phyloP scores from a whole-genome alignment of 2,797 vertebrate species.

The Pangasius krempfi region DNA sequence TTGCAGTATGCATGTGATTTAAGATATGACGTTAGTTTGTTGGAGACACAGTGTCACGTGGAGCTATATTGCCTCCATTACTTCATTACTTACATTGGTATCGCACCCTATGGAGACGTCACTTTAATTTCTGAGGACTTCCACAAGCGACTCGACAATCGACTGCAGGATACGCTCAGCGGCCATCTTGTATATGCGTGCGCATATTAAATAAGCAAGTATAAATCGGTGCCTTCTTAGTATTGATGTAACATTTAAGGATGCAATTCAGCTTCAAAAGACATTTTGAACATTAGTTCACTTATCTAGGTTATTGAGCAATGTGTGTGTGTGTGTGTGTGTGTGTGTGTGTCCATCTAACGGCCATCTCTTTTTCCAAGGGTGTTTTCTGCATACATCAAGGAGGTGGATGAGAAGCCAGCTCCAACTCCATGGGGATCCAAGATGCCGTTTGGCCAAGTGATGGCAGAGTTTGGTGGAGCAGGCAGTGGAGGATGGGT shows the following conservation, averaged over 20 bases:
- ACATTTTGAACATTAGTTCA: neutral
- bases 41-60: neutral
- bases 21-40: neutral
- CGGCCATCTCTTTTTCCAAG: conserved; percentile 66
- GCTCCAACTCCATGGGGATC: conserved; percentile 84
- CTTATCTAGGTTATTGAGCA: neutral
- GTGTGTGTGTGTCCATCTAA: neutral
- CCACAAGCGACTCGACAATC: neutral
- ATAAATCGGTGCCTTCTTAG: neutral
- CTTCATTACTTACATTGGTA: neutral
- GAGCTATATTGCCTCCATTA: too few species aligned
- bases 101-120: neutral
- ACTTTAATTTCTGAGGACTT: neutral
- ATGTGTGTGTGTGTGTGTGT: neutral
- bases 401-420: conserved; percentile 98
- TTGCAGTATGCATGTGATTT: neutral
- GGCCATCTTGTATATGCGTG: neutral
- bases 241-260: neutral
- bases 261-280: neutral
- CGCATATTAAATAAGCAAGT: neutral
- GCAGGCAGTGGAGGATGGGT: conserved; percentile 96
- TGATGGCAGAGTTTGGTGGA: conserved; percentile 95
- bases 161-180: neutral
- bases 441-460: conserved; percentile 96
- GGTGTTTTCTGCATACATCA: conserved; percentile 99